phyloP scores from a whole-genome alignment of 2,888 invertebrate species.

The Pyrochroa serraticornis region DNA sequence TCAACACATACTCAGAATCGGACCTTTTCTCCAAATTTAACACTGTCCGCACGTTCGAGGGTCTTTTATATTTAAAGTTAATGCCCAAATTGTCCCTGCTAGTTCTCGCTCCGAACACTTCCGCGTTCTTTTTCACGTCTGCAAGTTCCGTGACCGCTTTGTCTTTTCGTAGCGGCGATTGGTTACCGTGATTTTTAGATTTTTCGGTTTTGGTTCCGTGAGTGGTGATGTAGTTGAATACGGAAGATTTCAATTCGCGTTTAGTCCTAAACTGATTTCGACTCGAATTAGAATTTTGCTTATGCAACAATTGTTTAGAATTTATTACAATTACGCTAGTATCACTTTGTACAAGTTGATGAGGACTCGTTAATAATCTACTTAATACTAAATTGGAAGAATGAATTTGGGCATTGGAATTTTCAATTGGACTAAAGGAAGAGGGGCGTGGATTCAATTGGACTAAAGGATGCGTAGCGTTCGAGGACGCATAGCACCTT shows the following conservation, averaged over 20 bases:
- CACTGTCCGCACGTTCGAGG: not conserved
- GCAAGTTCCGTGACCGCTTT: conserved; percentile 1
- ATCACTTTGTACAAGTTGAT: conserved; percentile 49
- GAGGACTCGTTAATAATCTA: conserved; percentile 43
- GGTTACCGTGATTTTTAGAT: conserved; percentile 23
- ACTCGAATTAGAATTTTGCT: conserved; percentile 38
- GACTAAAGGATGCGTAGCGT: conserved; percentile 37
- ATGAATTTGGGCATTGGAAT: conserved; percentile 48
- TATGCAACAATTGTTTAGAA: conserved; percentile 42
- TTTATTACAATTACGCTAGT: conserved; percentile 49
- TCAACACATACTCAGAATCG: conserved; percentile 18
- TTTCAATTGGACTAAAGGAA: conserved; percentile 46
- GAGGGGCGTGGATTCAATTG: conserved; percentile 37
- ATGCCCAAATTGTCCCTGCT: conserved; percentile 1
- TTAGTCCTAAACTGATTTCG: conserved; percentile 33
- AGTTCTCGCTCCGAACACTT: not conserved
- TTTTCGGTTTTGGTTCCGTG: no score
- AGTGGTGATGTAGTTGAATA: conserved; percentile 26
- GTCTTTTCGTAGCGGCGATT: conserved; percentile 14
- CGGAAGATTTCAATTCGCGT: conserved; percentile 35
- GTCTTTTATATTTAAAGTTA: conserved; percentile 1
- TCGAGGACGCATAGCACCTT: conserved; percentile 64
- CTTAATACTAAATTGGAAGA: conserved; percentile 54
- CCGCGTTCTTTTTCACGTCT: not conserved
- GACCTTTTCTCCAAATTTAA: conserved; percentile 19